phyloP scores from a whole-genome alignment of 2,797 vertebrate genomes.

The Heterohyrax brucei region DNA sequence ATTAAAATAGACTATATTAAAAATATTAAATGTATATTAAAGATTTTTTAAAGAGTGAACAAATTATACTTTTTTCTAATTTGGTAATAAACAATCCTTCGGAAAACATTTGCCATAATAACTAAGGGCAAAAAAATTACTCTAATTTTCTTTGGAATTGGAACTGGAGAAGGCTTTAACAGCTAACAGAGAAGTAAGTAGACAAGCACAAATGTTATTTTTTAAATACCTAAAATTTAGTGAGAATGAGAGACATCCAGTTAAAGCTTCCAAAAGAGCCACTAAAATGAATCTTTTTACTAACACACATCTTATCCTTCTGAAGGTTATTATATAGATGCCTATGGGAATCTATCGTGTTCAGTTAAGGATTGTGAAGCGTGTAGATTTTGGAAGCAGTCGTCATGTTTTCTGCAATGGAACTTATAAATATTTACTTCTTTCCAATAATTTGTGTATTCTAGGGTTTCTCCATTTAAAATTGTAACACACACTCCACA shows the following conservation, averaged over 20 bases:
- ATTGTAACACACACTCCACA: not conserved
- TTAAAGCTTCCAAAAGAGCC: conserved; percentile 54
- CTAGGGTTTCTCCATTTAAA: not conserved
- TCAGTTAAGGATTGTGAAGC: conserved; percentile 21
- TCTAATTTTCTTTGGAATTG: not conserved
- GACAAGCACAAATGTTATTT: not conserved
- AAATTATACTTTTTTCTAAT: not conserved
- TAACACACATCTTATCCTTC: conserved; percentile 34
- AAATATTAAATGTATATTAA: not conserved
- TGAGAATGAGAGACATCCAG: conserved; percentile 26
- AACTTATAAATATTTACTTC: conserved; percentile 63
- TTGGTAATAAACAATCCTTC: conserved; percentile 15
- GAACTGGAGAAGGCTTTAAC: conserved; percentile 24
- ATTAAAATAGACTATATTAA: conserved; percentile 12
- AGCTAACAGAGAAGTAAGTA: conserved; percentile 33
- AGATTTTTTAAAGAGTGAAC: not conserved
- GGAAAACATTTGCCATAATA: conserved; percentile 28
- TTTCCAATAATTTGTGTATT: conserved; percentile 56
- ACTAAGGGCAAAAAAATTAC: not conserved
- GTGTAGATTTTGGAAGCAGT: conserved; percentile 13
- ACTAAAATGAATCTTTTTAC: conserved; percentile 59
- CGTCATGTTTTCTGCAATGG: conserved; percentile 17
- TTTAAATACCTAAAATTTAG: conserved; percentile 19
- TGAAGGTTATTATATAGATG: conserved; percentile 34
- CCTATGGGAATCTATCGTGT: not conserved